Evolutionary conservation across 2,888 invertebrate genomes (phyloP).

Genomic region (Eupeodes luniger): DNA sequence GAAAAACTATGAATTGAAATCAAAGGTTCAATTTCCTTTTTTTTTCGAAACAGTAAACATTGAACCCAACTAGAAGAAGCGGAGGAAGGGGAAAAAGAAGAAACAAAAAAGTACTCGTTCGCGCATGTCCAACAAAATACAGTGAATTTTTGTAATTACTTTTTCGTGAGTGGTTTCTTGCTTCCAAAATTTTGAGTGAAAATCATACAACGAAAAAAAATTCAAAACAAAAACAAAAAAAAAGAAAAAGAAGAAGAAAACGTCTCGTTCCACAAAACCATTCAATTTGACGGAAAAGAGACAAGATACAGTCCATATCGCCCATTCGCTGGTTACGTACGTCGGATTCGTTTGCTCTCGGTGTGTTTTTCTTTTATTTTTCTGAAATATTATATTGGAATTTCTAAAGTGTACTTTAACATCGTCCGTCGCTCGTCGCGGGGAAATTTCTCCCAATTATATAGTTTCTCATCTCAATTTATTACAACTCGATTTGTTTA

Average conservation of each 20-base stretch:
- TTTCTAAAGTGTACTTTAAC: constrained; percentile 23
- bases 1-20: not conserved
- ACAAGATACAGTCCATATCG: constrained; percentile 42
- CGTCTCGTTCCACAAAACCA: constrained; percentile 51
- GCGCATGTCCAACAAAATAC: constrained; percentile 48
- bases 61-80: constrained; percentile 17
- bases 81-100: not conserved
- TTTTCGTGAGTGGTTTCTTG: constrained; percentile 42
- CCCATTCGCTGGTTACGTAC: constrained; percentile 55
- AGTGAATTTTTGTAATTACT: constrained; percentile 31
- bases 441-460: constrained; percentile 43
- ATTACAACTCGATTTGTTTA: constrained; percentile 31
- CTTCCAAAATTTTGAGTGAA: not conserved
- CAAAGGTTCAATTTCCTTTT: not conserved
- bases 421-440: constrained; percentile 4
- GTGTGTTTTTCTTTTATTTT: constrained; percentile 32
- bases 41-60: constrained; percentile 65
- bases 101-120: constrained; percentile 39
- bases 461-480: constrained; percentile 11
- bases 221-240: constrained; percentile 38
- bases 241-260: not conserved
- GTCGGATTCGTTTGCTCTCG: constrained; percentile 58
- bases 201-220: constrained; percentile 14
- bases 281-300: constrained; percentile 30
- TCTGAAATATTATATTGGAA: not conserved